These are phyloP conservation scores for Thalassaphorura encarpata DNA, from an alignment of 1,140 invertebrate genomes.

Conservation along the genomic window DNA sequence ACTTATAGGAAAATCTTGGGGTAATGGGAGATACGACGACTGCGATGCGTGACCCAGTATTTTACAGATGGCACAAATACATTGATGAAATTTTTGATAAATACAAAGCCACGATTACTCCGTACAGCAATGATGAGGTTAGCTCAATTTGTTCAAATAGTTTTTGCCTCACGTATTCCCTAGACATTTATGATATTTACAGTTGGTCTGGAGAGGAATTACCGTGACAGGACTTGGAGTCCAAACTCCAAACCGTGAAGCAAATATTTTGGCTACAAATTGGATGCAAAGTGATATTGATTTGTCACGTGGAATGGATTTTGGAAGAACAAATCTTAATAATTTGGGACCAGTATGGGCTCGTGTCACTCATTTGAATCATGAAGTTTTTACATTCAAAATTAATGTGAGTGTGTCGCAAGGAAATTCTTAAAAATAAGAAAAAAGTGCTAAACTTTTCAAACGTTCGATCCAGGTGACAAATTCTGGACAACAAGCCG, in stretches of 20 bases:
- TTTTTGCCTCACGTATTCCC: neutral
- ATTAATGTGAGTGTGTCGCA: slow-evolving; percentile 28
- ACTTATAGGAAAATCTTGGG: slow-evolving; percentile 35
- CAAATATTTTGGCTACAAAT: slow-evolving; percentile 46
- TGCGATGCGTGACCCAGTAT: slow-evolving; percentile 58
- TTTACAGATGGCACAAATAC: slow-evolving; percentile 73
- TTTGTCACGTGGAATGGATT: slow-evolving; percentile 62
- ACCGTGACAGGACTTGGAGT: slow-evolving; percentile 9
- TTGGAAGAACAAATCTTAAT: slow-evolving; percentile 38
- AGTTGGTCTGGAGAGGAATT: slow-evolving; percentile 9
- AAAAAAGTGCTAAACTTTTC: neutral
- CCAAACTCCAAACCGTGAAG: neutral
- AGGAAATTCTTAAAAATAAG: neutral
- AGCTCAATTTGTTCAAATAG: no score
- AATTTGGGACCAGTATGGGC: slow-evolving; percentile 58
- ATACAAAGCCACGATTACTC: slow-evolving; percentile 57
- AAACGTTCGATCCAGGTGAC: slow-evolving; percentile 42
- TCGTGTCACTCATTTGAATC: slow-evolving; percentile 62
- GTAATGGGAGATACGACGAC: slow-evolving; percentile 36
- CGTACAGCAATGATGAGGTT: slow-evolving; percentile 44
- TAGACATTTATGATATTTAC: neutral
- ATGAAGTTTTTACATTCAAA: slow-evolving; percentile 53
- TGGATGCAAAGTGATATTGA: slow-evolving; percentile 66
- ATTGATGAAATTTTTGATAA: slow-evolving; percentile 68
- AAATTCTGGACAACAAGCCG: slow-evolving; percentile 46